phyloP scores from a whole-genome alignment of 2,113 vertebrate genomes.

The Eonycteris spelaea region DNA sequence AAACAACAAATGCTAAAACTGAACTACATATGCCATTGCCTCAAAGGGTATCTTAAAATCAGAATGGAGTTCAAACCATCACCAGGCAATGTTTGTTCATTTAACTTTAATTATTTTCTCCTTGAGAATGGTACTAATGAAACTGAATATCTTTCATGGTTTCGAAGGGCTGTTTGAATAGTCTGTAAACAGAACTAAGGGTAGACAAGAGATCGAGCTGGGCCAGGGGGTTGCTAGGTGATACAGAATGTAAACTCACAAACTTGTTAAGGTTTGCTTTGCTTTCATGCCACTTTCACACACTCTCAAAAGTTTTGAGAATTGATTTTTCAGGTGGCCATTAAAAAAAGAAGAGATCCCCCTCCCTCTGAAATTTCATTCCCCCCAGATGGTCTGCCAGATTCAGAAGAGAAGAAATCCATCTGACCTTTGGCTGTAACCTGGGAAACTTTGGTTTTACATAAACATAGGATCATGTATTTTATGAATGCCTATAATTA shows the following conservation, averaged over 20 bases:
- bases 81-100: constrained; percentile 86
- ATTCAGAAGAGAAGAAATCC: constrained; percentile 57
- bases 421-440: constrained; percentile 42
- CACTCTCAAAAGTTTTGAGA: constrained; percentile 84
- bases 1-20: constrained; percentile 71
- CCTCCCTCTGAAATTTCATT: constrained; percentile 34
- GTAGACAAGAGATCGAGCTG: constrained; percentile 84
- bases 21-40: constrained; percentile 41
- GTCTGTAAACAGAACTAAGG: constrained; percentile 87
- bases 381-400: not conserved
- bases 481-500: not conserved
- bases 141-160: constrained; percentile 87
- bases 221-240: constrained; percentile 87
- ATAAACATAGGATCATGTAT: not conserved
- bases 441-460: constrained; percentile 55
- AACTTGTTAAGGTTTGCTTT: constrained; percentile 88
- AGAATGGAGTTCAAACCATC: constrained; percentile 80
- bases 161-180: constrained; percentile 84
- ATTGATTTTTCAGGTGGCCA: constrained; percentile 83
- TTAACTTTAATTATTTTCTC: constrained; percentile 91
- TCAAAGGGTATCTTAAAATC: constrained; percentile 76
- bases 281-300: constrained; percentile 86
- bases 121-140: constrained; percentile 88
- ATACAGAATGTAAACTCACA: constrained; percentile 86
- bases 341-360: constrained; percentile 68